These are phyloP conservation scores for Halesus radiatus DNA, from an alignment of 1,140 invertebrate genomes.

Conservation along the genomic window DNA sequence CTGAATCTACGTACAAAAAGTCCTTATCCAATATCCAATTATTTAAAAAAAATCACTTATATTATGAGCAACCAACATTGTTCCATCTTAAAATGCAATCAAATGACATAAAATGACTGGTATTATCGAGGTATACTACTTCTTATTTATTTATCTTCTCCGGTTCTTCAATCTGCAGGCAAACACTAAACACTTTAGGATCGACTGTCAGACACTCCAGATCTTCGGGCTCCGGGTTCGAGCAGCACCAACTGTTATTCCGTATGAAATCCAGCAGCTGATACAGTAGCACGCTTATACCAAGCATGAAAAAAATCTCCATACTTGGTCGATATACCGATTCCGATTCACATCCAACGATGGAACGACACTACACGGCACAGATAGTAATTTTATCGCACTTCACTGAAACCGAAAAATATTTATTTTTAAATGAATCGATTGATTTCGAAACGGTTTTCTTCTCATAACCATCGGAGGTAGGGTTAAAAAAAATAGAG, in stretches of 20 bases:
- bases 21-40: too few relatives aligned
- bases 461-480: too few relatives aligned
- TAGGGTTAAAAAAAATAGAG: too few relatives aligned
- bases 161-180: slow-evolving; percentile 45
- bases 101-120: not conserved
- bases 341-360: not conserved
- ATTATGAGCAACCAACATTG: too few relatives aligned
- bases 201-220: slow-evolving; percentile 44
- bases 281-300: slow-evolving; percentile 50
- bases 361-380: too few relatives aligned
- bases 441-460: too few relatives aligned
- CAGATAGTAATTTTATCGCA: too few relatives aligned
- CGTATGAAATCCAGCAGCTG: slow-evolving; percentile 51
- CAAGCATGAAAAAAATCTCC: slow-evolving; percentile 52
- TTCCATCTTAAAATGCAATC: too few relatives aligned
- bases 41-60: too few relatives aligned
- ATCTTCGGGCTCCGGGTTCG: slow-evolving; percentile 42
- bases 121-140: not conserved
- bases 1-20: too few relatives aligned
- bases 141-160: slow-evolving; percentile 33
- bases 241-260: slow-evolving; percentile 45
- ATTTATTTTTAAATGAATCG: too few relatives aligned
- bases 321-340: slow-evolving; percentile 38
- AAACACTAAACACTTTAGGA: slow-evolving; percentile 50
- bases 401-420: too few relatives aligned